Evolutionary conservation across 2,888 invertebrate species (phyloP).

Genomic region (Drosophila falleni): DNA sequence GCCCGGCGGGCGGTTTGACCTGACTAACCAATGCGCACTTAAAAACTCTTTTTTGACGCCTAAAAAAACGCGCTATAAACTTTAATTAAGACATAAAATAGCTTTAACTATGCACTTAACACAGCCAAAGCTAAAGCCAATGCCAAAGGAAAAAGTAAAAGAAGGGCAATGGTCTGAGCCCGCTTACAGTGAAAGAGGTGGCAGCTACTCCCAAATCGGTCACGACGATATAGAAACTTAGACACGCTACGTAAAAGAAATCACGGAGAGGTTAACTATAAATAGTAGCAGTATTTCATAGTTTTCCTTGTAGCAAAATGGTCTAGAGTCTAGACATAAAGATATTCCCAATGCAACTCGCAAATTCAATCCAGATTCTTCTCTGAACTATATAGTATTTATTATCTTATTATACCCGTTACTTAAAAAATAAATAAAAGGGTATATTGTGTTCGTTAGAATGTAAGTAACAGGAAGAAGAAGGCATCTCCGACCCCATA

Average conservation of each 20-base stretch:
- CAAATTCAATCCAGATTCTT: neutral
- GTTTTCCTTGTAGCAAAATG: neutral
- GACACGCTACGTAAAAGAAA: constrained; percentile 47
- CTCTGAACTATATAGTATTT: no score
- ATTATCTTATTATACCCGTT: no score
- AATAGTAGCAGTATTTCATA: constrained; percentile 7
- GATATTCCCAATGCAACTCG: neutral
- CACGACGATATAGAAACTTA: constrained; percentile 41
- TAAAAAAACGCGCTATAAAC: constrained; percentile 76
- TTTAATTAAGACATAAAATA: constrained; percentile 83
- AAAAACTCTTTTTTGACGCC: constrained; percentile 75
- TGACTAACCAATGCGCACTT: constrained; percentile 59
- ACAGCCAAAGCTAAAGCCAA: constrained; percentile 30
- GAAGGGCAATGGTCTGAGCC: constrained; percentile 53
- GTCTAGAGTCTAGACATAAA: neutral
- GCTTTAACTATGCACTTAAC: constrained; percentile 73
- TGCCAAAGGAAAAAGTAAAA: constrained; percentile 43
- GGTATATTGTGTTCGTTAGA: no score
- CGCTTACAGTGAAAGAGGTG: constrained; percentile 39
- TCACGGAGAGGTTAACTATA: constrained; percentile 2
- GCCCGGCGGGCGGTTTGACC: constrained; percentile 53
- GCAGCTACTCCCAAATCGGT: constrained; percentile 41
- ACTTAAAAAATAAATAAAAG: no score
- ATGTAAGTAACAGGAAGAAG: no score
- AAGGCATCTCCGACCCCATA: no score